Conservation (phyloP, 2,113 vertebrate species). For the Geothlypis trichas region DNA sequence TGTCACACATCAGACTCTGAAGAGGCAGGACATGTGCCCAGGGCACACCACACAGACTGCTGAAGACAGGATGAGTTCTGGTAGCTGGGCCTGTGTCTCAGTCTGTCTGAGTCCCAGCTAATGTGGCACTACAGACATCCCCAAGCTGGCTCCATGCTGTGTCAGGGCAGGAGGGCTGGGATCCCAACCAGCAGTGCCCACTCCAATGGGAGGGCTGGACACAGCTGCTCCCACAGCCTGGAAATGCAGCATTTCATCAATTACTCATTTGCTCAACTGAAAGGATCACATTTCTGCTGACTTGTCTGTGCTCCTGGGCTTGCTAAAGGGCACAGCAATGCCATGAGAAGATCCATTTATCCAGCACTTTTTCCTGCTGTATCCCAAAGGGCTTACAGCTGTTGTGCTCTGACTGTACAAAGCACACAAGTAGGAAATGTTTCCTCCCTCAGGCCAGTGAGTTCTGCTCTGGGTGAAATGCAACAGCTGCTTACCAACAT, state of each 20-base stretch:
- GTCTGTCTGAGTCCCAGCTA: background rate
- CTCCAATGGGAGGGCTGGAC: background rate
- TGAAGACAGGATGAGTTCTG: background rate
- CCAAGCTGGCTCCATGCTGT: background rate
- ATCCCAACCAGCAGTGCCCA: background rate
- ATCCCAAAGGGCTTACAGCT: background rate
- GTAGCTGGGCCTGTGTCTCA: background rate
- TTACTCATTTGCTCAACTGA: background rate
- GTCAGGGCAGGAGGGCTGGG: background rate
- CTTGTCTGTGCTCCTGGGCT: background rate
- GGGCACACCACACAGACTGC: background rate
- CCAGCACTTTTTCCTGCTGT: background rate
- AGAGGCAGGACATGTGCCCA: background rate
- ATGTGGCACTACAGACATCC: background rate
- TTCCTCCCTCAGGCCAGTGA: background rate
- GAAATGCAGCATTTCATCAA: background rate
- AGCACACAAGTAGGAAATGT: constrained; percentile 23
- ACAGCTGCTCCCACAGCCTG: constrained; percentile 7
- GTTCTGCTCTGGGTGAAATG: background rate
- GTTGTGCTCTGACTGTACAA: background rate
- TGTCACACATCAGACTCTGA: background rate
- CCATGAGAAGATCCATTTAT: background rate
- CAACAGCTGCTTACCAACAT: constrained; percentile 32
- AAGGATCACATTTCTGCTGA: background rate
- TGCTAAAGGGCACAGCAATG: background rate